Evolutionary conservation across 2,113 vertebrate species (phyloP), one percentile per base, ranked within the genome.

Genomic region (Porphyrio hochstetteri): DNA sequence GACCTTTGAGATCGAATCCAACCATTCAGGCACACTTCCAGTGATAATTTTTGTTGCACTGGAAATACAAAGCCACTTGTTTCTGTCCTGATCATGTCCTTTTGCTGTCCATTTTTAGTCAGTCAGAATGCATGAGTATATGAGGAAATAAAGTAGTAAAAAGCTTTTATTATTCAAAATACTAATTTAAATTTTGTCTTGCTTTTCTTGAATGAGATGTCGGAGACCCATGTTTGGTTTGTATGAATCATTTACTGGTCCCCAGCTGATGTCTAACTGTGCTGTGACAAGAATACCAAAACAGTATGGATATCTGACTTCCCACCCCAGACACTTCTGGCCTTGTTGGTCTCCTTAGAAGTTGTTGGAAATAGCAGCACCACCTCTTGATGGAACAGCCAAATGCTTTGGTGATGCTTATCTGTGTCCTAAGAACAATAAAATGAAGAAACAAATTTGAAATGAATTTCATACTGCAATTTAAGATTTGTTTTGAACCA

Each of bases 311-410:
- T 59, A 10, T 67, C 24, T 55, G n/a, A 42, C 19, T 71, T 83
- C 17, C 56, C 16, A n/a, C 16, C 23, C 14, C 19, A 48, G 28
- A 11, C 23, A 14, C 40, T 48, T 91, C 19, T 44, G 42, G 27
- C 20, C 24, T 35, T 71, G 7, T 33, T 65, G 9, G 68, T 72
- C 13, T 74, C 27, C 19, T 55, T 75, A 25, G 33, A 93, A 75
- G 12, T 44, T 68, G 53, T 63, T 83, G 86, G 52, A 92, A 88
- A 70, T 94, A 76, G 38, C 52, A 48, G 29, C 72, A 91, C 65
- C 81, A 71, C 42, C 36, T 92, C 2, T 83, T 81, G 88, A 53
- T 75, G 18, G 52, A 90, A 53, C 6, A 42, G 11, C 36, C 64
- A 70, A 84, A 24, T 6, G 19, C 6, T 9, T 50, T 23, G 48